Conservation (phyloP, 2,888 invertebrate genomes). For the Parnassius mnemosyne region DNA sequence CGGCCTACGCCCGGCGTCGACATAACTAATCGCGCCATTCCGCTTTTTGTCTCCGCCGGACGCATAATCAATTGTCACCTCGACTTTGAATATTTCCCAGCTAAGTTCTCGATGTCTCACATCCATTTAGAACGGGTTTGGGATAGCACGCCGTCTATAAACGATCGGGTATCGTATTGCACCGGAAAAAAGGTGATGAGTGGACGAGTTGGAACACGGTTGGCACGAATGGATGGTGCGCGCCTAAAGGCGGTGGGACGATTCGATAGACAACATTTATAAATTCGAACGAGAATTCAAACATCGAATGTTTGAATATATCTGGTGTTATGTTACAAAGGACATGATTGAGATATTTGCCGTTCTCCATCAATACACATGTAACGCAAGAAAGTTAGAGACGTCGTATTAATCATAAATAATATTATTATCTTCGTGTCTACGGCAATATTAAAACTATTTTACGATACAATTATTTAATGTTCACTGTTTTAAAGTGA, state of each 20-base stretch:
- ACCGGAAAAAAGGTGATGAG: constrained; percentile 75
- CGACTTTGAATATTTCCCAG: constrained; percentile 65
- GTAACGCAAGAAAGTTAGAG: constrained; percentile 9
- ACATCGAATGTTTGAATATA: constrained; percentile 47
- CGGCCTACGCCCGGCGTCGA: constrained; percentile 69
- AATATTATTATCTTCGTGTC: background rate
- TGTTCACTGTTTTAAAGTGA: too few species aligned
- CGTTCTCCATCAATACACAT: constrained; percentile 27
- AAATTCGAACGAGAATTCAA: constrained; percentile 46
- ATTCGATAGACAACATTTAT: constrained; percentile 46
- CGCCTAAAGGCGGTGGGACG: constrained; percentile 48
- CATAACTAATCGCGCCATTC: constrained; percentile 75
- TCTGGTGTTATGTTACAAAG: constrained; percentile 51
- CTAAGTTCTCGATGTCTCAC: constrained; percentile 61
- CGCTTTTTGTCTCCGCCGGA: constrained; percentile 70
- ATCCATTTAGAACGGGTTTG: constrained; percentile 72
- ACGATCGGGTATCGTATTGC: constrained; percentile 76
- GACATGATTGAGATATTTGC: constrained; percentile 52
- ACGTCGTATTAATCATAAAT: constrained; percentile 3
- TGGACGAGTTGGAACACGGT: constrained; percentile 55
- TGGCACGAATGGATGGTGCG: constrained; percentile 66
- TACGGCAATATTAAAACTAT: too few species aligned
- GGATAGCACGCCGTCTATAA: constrained; percentile 64
- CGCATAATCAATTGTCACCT: constrained; percentile 77
- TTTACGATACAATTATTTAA: too few species aligned